Evolutionary conservation across 2,113 vertebrate genomes (phyloP), one percentile per base, ranked within the genome.

Genomic region (Petromus typicus): DNA sequence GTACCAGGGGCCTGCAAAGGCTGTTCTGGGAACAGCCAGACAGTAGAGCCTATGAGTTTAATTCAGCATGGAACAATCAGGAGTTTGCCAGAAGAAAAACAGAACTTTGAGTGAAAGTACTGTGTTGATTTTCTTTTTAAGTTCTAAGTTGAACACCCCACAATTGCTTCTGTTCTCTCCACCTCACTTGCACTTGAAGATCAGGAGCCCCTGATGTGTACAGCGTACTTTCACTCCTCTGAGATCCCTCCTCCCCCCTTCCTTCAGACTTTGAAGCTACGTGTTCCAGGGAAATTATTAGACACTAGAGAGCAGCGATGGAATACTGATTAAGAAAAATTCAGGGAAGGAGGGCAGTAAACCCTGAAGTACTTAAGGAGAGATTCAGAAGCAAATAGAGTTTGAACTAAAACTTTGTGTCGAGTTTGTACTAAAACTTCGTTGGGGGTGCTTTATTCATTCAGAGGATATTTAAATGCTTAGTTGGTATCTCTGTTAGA

Each of bases 111-210:
- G 71, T 34, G 63, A 71, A 89, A 84, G 51, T 17, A 59, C 45
- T 23, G 5, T 7, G 13, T 16, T 92, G 40, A 22, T 89, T 51
- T 75, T 69, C 69, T 82, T 87, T 22, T 3, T 7, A 30, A 93
- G 85, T 71, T 37, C 40, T 51, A 59, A 90, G 56, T 79, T 51
- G 23, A 75, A 78, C 30, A 66, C 3, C 56, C 37, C 25, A 48
- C 61, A 6, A 25, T 95, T 48, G 76, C 59, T 71, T 80, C 66
- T 30, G 18, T 17, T 61, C 14, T 66, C 84, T 76, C 40, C 34
- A 25, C 67, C 56, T 23, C 12, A 0, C 0, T 16, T 48, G 23
- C 2, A 0, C 81, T 32, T 91, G 17, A 61, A 27, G 75, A 40
- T 45, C 71, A 71, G 61, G 37, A 75, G 37, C 63, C 11, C 4